Percentiles rank a stretch among this genome's conserved stretches.
Conservation (phyloP, 2,888 invertebrate genomes). For the Pammene fasciana region DNA sequence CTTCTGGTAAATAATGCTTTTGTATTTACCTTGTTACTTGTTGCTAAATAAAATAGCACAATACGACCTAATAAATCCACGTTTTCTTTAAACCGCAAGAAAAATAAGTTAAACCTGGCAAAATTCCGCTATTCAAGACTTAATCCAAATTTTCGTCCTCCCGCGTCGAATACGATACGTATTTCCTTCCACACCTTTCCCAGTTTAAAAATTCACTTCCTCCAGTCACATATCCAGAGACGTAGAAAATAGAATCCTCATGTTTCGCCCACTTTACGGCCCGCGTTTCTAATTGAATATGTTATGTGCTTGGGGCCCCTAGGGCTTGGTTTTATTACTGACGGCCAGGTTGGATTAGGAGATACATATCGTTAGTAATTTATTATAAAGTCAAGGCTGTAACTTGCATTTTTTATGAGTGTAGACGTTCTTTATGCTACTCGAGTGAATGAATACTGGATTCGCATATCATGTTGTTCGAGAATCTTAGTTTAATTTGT, state of each 20-base stretch:
- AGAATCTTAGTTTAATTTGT: too few relatives aligned
- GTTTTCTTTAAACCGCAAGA: neutral
- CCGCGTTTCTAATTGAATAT: conserved; percentile 38
- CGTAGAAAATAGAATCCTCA: conserved; percentile 22
- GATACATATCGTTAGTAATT: conserved; percentile 27
- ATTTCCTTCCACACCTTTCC: conserved; percentile 4
- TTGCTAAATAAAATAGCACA: too few relatives aligned
- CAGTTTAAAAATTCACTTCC: conserved; percentile 35
- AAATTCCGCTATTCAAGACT: neutral
- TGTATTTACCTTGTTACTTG: too few relatives aligned
- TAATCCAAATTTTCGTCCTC: neutral
- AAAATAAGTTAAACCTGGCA: neutral
- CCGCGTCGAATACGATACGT: neutral
- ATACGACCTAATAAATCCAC: too few relatives aligned
- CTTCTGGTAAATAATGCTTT: too few relatives aligned
- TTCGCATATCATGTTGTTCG: too few relatives aligned
- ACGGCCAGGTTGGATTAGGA: conserved; percentile 36
- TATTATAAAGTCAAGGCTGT: conserved; percentile 26
- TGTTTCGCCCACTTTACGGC: conserved; percentile 33
- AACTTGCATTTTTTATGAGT: conserved; percentile 18
- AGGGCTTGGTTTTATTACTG: conserved; percentile 31
- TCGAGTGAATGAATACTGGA: too few relatives aligned
- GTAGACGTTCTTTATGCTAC: neutral
- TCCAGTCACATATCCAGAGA: conserved; percentile 25
- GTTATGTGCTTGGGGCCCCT: conserved; percentile 32